A percentile compares a stretch with the other conserved stretches of the same genome.
These are phyloP conservation scores for Drosophila merina DNA, from an alignment of 2,888 invertebrate genomes.

Conservation along the genomic window DNA sequence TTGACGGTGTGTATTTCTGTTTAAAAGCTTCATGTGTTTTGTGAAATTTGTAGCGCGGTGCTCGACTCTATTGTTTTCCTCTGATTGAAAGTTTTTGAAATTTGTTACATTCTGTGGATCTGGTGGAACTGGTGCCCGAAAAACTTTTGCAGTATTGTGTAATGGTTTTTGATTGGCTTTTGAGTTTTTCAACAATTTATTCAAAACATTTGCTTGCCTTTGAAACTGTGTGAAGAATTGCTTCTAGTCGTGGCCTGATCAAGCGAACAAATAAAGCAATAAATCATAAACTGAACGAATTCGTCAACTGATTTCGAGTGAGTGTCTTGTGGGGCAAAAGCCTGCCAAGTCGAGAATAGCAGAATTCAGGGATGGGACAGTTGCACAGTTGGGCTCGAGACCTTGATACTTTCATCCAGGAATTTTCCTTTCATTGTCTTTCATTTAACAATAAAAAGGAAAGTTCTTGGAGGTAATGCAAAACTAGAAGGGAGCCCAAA, in stretches of 20 bases:
- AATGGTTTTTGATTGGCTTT: slow-evolving; percentile 33
- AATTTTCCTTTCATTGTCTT: background rate
- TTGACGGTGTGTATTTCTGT: slow-evolving; percentile 26
- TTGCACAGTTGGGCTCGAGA: slow-evolving; percentile 79
- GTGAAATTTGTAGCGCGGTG: slow-evolving; percentile 41
- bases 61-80: slow-evolving; percentile 43
- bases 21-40: slow-evolving; percentile 25
- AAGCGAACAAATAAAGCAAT: slow-evolving; percentile 31
- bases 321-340: slow-evolving; percentile 79
- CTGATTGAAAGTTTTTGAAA: slow-evolving; percentile 26
- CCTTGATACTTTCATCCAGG: slow-evolving; percentile 17
- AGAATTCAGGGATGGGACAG: slow-evolving; percentile 76
- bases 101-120: slow-evolving; percentile 46
- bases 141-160: slow-evolving; percentile 66
- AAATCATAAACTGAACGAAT: slow-evolving; percentile 41
- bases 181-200: slow-evolving; percentile 17
- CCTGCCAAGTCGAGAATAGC: slow-evolving; percentile 85
- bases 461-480: background rate
- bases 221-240: slow-evolving; percentile 61
- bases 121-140: slow-evolving; percentile 56
- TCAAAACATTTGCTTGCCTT: slow-evolving; percentile 51
- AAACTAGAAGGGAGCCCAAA: background rate
- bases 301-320: slow-evolving; percentile 61
- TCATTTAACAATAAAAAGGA: background rate
- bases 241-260: slow-evolving; percentile 35